Conservation (phyloP, 1,140 invertebrate species). For the Idris sp. region DNA sequence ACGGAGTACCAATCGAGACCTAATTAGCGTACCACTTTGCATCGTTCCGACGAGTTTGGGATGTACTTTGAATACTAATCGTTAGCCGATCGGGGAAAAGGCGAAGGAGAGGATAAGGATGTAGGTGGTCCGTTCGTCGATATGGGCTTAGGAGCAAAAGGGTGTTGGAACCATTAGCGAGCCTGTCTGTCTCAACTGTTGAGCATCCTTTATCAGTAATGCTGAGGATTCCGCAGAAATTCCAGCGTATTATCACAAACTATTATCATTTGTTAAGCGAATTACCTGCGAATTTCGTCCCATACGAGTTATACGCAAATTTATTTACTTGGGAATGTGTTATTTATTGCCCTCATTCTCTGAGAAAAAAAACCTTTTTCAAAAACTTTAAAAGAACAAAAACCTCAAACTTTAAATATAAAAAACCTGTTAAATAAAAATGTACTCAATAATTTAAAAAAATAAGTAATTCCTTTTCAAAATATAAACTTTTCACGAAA, state of each 20-base stretch:
- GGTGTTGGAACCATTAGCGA: conserved; percentile 77
- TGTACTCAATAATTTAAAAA: no score
- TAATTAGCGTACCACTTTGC: conserved; percentile 66
- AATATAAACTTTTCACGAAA: no score
- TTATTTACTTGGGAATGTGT: conserved; percentile 20
- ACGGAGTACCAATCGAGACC: conserved; percentile 61
- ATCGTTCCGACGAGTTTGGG: conserved; percentile 53
- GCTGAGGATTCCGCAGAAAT: conserved; percentile 71
- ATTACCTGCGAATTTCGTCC: conserved; percentile 37
- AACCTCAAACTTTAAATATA: no score
- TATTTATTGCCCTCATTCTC: conserved; percentile 18
- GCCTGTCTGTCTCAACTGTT: conserved; percentile 70
- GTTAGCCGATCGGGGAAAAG: conserved; percentile 53
- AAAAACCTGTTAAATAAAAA: no score
- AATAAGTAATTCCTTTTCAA: no score
- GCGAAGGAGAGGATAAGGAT: conserved; percentile 56
- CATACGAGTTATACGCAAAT: conserved; percentile 27
- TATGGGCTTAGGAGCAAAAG: conserved; percentile 65
- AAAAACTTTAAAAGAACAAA: no score
- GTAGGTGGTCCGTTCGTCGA: conserved; percentile 68
- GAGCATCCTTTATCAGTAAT: conserved; percentile 71
- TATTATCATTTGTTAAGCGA: conserved; percentile 51
- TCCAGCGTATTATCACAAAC: conserved; percentile 71
- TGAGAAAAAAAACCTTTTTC: no score
- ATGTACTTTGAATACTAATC: conserved; percentile 64